Percentiles rank a stretch among this genome's conserved stretches.
Conservation (phyloP, 1,140 invertebrate genomes). For the Trachymyrmex cornetzi region DNA sequence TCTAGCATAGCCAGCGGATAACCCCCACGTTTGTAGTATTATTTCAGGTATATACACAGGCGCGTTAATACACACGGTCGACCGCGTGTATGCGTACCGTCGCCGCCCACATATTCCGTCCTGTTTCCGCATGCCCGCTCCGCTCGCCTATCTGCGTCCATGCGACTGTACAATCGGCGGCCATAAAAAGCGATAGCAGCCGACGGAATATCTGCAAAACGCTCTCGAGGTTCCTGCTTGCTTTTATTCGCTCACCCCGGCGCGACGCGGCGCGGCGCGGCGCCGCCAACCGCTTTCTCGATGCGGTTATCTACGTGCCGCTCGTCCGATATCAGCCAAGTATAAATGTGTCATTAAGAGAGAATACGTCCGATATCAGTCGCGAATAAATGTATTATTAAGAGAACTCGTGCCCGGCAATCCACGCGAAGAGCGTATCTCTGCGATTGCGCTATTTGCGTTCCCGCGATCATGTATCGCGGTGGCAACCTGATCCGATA, state of each 20-base stretch:
- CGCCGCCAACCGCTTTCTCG: not conserved
- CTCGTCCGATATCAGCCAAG: constrained; percentile 62
- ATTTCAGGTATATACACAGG: constrained; percentile 70
- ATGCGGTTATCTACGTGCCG: constrained; percentile 64
- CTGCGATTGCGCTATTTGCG: constrained; percentile 24
- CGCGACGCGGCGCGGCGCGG: not conserved
- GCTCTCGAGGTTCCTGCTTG: constrained; percentile 60
- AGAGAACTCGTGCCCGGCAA: not conserved
- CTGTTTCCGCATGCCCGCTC: constrained; percentile 48
- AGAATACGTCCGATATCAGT: constrained; percentile 60
- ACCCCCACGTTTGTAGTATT: constrained; percentile 73
- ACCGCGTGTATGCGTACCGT: constrained; percentile 25
- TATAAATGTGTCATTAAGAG: constrained; percentile 65
- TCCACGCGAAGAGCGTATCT: not conserved
- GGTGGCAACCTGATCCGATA: constrained; percentile 49
- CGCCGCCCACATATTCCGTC: constrained; percentile 35
- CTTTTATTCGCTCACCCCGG: constrained; percentile 68
- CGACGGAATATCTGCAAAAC: constrained; percentile 72
- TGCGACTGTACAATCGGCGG: constrained; percentile 70
- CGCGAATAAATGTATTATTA: constrained; percentile 72
- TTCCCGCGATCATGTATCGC: constrained; percentile 30
- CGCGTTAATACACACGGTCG: constrained; percentile 52
- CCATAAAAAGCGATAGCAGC: constrained; percentile 72
- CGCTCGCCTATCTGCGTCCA: constrained; percentile 66
- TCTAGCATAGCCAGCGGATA: constrained; percentile 64